Percentiles rank a stretch among this genome's conserved stretches.
Evolutionary conservation across 2,888 invertebrate species (phyloP).

Genomic region (Diadromus collaris): DNA sequence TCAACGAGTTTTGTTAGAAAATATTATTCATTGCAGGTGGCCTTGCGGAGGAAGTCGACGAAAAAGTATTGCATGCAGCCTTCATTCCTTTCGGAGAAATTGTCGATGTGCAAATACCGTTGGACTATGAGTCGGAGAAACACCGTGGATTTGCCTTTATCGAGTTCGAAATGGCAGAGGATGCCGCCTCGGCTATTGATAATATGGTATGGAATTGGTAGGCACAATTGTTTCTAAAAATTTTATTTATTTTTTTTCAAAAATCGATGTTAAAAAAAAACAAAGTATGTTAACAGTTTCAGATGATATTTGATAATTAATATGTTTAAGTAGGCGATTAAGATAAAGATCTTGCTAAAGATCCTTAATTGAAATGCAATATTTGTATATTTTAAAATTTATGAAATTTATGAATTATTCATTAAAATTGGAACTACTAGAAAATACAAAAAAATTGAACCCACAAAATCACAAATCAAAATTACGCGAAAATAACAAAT

Average conservation of each 20-base stretch:
- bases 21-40: constrained; percentile 82
- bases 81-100: constrained; percentile 99
- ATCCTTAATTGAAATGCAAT: too few species aligned
- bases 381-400: too few species aligned
- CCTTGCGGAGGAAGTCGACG: constrained; percentile 96
- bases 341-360: too few species aligned
- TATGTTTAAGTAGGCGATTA: too few species aligned
- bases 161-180: constrained; percentile 98
- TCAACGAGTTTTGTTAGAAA: neutral
- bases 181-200: constrained; percentile 99
- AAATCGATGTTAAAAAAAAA: neutral
- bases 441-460: neutral
- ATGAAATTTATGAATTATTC: too few species aligned
- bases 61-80: constrained; percentile 96
- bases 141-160: constrained; percentile 99
- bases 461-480: neutral
- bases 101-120: constrained; percentile 98
- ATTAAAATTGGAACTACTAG: too few species aligned
- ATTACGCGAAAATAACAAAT: too few species aligned
- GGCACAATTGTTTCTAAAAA: neutral
- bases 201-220: constrained; percentile 89
- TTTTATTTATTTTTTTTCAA: neutral
- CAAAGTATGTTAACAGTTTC: too few species aligned
- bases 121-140: constrained; percentile 98
- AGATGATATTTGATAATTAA: too few species aligned